Base-by-base conservation (phyloP, 2,888 invertebrate genomes). In the Phyllotreta striolata region DNA sequence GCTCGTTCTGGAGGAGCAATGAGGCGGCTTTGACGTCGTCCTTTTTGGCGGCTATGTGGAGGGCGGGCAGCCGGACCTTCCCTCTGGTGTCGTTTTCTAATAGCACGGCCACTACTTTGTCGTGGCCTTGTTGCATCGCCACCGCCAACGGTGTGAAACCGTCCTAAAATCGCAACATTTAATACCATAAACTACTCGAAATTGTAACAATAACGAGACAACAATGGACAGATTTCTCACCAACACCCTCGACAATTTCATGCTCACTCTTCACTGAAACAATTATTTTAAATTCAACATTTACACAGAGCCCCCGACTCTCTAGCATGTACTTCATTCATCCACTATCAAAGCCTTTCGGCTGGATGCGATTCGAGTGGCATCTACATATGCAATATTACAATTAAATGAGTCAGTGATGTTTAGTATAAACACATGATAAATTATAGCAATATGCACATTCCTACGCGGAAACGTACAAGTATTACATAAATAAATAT, bases 41-140 rank as follows among this genome's bases (percentile, higher is more conserved):
- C 79, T 99, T 99, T 84, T 98, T 99, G 51, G 98, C 98, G 12
- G 98, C 98, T 72, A 98, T 98, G 82, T 98, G 98, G 59, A 99
- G 85, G 1, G 98, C 98, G 1, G 98, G 98, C 70, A 99, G 84
- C 62, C 96, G 88, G 6, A 98, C 96, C 82, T 97, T 98, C 63
- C 98, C 97, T 68, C 96, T 87, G 34, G 96, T 94, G 84, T 99
- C 98, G 74, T 96, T 96, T 80, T 99, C 98, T 58, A 98, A 84
- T 1, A 98, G 85, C 13, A 98, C 95, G 0, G 96, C 93, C 0
- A 99, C 98, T 49, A 99, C 97, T 80, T 96, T 91, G 78, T 98
- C 98, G 83, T 98, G 98, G 0, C 93, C 93, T 76, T 99, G 98
- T 80, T 98, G 98, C 89, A 99, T 93, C n/a, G 98, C 98, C 38